phyloP scores from a whole-genome alignment of 2,797 vertebrate species.

The Eidolon dupreanum region DNA sequence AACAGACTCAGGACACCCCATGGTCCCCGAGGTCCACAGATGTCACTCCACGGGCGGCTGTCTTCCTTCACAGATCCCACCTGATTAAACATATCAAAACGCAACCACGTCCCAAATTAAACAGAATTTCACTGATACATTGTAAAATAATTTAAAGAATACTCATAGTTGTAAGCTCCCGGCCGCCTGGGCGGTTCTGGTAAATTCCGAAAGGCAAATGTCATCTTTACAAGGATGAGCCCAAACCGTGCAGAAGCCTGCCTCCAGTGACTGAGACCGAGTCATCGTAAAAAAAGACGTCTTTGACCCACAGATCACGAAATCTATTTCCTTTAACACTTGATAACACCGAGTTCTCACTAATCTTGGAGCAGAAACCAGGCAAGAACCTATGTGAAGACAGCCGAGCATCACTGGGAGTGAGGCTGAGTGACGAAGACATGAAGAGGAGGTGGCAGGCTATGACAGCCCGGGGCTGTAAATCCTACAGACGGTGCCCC shows the following conservation, averaged over 20 bases:
- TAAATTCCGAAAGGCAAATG: not conserved
- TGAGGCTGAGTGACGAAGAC: not conserved
- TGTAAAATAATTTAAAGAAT: not conserved
- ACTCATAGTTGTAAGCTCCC: not conserved
- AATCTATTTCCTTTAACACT: not conserved
- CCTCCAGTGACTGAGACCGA: not conserved
- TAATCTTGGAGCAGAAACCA: not conserved
- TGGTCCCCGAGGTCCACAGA: not conserved
- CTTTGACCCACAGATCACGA: not conserved
- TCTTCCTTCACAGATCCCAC: not conserved
- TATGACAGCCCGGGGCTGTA: too few species aligned
- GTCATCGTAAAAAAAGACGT: not conserved
- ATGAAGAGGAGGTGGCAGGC: rapidly evolving
- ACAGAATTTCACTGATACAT: not conserved
- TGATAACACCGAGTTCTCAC: not conserved
- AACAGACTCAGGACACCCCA: not conserved
- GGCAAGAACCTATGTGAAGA: not conserved
- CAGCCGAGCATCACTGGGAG: rapidly evolving
- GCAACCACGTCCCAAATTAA: not conserved
- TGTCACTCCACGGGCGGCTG: too few species aligned
- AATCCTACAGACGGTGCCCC: not conserved
- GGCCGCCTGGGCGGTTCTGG: not conserved
- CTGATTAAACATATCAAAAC: not conserved
- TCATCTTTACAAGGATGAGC: not conserved
- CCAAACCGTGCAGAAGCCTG: not conserved